Evolutionary conservation across 2,888 invertebrate genomes (phyloP).

Genomic region (Drosophila birchii): DNA sequence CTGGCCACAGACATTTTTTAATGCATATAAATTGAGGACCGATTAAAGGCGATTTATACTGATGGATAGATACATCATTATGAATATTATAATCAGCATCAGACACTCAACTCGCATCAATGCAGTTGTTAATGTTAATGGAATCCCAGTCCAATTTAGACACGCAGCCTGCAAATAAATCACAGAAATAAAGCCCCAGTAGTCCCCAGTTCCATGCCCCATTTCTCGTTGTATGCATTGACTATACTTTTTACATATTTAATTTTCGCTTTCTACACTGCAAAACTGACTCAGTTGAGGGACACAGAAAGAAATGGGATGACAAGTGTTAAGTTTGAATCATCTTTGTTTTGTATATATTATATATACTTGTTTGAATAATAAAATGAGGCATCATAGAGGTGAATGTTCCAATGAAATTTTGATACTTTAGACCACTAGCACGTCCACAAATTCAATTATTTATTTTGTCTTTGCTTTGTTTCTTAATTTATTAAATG

Average conservation of each 20-base stretch:
- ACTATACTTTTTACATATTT: slow-evolving; percentile 52
- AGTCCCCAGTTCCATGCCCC: slow-evolving; percentile 20
- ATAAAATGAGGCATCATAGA: background rate
- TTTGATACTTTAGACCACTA: background rate
- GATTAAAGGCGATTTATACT: slow-evolving; percentile 68
- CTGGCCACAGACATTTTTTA: slow-evolving; percentile 34
- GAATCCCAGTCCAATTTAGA: slow-evolving; percentile 72
- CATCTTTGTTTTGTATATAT: background rate
- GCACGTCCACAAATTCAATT: background rate
- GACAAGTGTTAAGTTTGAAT: background rate
- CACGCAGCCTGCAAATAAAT: slow-evolving; percentile 69
- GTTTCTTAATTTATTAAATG: background rate
- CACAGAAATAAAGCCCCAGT: slow-evolving; percentile 53
- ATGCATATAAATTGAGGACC: slow-evolving; percentile 47
- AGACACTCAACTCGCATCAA: slow-evolving; percentile 13
- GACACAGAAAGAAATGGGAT: background rate
- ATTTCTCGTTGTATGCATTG: slow-evolving; percentile 13
- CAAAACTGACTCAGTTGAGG: slow-evolving; percentile 28
- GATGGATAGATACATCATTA: slow-evolving; percentile 50
- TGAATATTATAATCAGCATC: slow-evolving; percentile 19
- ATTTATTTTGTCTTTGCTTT: background rate
- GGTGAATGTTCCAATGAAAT: background rate
- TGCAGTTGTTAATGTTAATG: slow-evolving; percentile 69
- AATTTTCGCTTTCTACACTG: slow-evolving; percentile 65
- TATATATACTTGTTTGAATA: background rate